phyloP scores from a whole-genome alignment of 2,113 vertebrate genomes.

The Corynorhinus townsendii region DNA sequence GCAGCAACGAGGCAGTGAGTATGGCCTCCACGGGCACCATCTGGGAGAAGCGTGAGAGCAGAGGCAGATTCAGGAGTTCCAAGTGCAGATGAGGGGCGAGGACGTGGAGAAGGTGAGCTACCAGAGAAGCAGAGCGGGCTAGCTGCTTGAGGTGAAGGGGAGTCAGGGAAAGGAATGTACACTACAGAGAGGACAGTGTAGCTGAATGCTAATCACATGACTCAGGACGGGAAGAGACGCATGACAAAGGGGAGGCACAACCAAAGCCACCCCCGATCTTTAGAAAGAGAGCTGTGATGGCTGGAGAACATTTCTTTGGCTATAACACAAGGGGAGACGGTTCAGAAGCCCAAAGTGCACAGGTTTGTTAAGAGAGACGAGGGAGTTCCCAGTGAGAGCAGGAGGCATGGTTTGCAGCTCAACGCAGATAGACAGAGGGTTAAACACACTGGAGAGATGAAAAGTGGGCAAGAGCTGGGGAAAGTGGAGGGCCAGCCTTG shows the following conservation, averaged over 20 bases:
- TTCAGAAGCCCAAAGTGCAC: accelerated
- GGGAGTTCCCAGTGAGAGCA: neutral
- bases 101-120: neutral
- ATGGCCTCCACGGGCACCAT: neutral
- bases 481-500: neutral
- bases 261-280: accelerated
- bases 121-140: neutral
- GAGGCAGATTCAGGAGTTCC: neutral
- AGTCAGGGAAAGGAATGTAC: neutral
- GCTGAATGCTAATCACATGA: neutral
- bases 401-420: neutral
- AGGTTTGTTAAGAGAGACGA: neutral
- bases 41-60: neutral
- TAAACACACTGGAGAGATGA: too few species aligned
- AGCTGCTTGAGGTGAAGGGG: neutral
- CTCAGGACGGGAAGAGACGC: neutral
- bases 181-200: neutral
- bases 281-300: too few species aligned
- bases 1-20: neutral
- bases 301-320: neutral
- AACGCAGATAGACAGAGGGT: neutral
- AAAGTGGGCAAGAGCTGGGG: neutral
- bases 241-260: neutral
- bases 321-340: neutral
- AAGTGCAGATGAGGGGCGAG: neutral